These are phyloP conservation scores for Nilaparvata lugens DNA, from an alignment of 1,140 invertebrate genomes.

Conservation along the genomic window DNA sequence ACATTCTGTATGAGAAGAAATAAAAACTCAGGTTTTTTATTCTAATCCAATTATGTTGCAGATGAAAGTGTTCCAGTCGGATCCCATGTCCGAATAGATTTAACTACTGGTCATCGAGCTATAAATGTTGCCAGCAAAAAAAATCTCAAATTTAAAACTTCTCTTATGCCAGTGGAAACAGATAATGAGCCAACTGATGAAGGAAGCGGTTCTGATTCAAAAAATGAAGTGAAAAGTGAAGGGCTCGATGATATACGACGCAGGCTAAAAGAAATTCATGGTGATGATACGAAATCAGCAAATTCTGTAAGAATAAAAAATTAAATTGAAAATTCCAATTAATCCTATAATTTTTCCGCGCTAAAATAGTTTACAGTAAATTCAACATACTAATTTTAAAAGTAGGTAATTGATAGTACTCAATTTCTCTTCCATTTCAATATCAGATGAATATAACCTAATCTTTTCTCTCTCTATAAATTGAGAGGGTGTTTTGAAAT, in stretches of 20 bases:
- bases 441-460: too few relatives aligned
- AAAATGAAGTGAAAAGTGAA: not conserved
- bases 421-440: too few relatives aligned
- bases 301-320: not conserved
- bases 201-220: conserved; percentile 10
- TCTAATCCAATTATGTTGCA: conserved; percentile 32
- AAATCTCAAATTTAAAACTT: conserved; percentile 32
- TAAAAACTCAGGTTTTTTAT: conserved; percentile 9
- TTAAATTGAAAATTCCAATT: too few relatives aligned
- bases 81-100: conserved; percentile 62
- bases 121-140: conserved; percentile 57
- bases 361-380: not conserved
- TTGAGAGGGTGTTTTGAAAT: too few relatives aligned
- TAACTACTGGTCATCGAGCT: conserved; percentile 59
- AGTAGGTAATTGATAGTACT: too few relatives aligned
- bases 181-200: conserved; percentile 11
- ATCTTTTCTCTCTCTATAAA: too few relatives aligned
- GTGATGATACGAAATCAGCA: not conserved
- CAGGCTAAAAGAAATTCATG: not conserved
- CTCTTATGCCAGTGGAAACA: conserved; percentile 20
- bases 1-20: too few relatives aligned
- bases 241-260: not conserved
- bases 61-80: conserved; percentile 61
- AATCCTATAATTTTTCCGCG: not conserved
- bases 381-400: too few relatives aligned